These are phyloP conservation scores for Drosophila maculinotata DNA, from an alignment of 2,888 invertebrate species.

Conservation along the genomic window DNA sequence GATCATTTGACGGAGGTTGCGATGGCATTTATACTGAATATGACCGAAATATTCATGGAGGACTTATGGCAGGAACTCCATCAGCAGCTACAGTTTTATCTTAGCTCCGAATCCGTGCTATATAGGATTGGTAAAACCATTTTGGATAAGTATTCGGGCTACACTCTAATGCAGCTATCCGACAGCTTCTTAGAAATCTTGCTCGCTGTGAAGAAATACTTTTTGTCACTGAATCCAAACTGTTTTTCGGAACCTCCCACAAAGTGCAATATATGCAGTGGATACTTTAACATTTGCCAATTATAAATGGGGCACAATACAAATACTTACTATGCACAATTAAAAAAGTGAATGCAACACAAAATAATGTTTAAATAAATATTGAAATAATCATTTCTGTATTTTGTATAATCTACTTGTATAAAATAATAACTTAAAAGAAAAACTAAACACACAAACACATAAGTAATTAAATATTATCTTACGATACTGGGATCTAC, in stretches of 20 bases:
- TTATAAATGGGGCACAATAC: conserved; percentile 40
- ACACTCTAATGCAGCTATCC: conserved; percentile 12
- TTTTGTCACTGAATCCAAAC: conserved; percentile 62
- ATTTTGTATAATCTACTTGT: conserved; percentile 48
- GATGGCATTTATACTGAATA: conserved; percentile 48
- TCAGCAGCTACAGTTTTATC: conserved; percentile 41
- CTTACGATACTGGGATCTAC: conserved; percentile 13
- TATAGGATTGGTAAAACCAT: conserved; percentile 52
- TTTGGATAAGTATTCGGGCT: conserved; percentile 11
- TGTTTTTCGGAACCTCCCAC: background rate
- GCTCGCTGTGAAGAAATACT: conserved; percentile 39
- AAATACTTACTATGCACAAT: conserved; percentile 2
- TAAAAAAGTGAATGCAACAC: conserved; percentile 24
- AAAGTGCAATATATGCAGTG: conserved; percentile 58
- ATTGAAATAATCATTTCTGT: conserved; percentile 49
- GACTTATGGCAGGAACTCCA: conserved; percentile 34
- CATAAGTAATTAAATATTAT: conserved; percentile 16
- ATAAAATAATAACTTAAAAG: conserved; percentile 65
- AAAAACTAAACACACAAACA: conserved; percentile 33
- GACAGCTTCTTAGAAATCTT: conserved; percentile 38
- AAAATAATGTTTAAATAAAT: conserved; percentile 49
- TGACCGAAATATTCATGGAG: conserved; percentile 58
- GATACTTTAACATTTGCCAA: conserved; percentile 49
- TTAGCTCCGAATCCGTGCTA: conserved; percentile 71
- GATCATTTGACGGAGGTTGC: conserved; percentile 15